phyloP scores from a whole-genome alignment of 2,113 vertebrate species.

The Ornithorhynchus anatinus region DNA sequence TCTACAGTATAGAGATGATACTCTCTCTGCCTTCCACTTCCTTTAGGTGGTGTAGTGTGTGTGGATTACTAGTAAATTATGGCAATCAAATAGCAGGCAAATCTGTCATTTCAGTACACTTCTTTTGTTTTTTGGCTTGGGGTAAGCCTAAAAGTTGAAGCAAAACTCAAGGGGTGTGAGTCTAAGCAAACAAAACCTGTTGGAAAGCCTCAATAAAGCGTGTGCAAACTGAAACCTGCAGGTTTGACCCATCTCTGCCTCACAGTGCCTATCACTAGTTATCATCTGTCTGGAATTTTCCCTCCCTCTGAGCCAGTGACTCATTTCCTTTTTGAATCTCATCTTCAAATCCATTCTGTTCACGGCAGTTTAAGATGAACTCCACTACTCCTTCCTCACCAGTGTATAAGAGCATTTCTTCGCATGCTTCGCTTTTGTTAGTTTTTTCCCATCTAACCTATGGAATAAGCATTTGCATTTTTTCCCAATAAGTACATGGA shows the following conservation, averaged over 20 bases:
- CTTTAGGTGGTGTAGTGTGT: no score
- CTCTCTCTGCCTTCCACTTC: background rate
- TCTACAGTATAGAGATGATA: background rate
- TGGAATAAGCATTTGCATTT: rapidly evolving
- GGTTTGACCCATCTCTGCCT: background rate
- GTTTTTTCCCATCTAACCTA: background rate
- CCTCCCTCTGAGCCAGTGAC: constrained; percentile 22
- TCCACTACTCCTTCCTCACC: background rate
- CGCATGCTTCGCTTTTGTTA: background rate
- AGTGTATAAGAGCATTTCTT: rapidly evolving
- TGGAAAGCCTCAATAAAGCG: background rate
- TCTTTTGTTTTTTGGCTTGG: background rate
- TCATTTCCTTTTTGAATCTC: constrained; percentile 17
- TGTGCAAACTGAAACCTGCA: background rate
- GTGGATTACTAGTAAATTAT: background rate
- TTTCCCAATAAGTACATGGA: background rate
- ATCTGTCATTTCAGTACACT: rapidly evolving
- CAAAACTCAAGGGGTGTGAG: background rate
- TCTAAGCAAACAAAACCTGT: background rate
- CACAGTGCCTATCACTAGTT: background rate
- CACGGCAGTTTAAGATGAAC: background rate
- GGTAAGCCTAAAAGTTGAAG: background rate
- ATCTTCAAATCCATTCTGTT: background rate
- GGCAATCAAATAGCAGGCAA: background rate
- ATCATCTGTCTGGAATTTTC: constrained; percentile 1